Conservation (phyloP, 2,888 invertebrate species). For the Cyrtodaria siliqua region DNA sequence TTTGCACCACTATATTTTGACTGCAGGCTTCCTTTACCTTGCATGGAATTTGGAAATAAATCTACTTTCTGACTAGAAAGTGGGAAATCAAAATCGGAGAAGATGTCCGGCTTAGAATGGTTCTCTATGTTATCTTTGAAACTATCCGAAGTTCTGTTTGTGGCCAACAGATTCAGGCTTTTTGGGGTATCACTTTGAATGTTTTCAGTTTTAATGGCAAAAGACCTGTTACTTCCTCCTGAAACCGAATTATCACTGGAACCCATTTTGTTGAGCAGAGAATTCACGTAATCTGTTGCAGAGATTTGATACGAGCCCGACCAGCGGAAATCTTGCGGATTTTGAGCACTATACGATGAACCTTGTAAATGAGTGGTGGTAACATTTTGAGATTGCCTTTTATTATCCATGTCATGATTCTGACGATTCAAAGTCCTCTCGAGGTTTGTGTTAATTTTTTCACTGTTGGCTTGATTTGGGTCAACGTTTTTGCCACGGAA, state of each 20-base stretch:
- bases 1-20: conserved; percentile 1
- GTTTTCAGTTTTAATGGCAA: not conserved
- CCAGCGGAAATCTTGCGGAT: conserved; percentile 37
- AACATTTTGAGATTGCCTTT: conserved; percentile 15
- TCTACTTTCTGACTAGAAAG: conserved; percentile 26
- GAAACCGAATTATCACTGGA: not conserved
- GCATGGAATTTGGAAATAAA: not conserved
- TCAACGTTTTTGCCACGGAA: conserved; percentile 3
- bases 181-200: not conserved
- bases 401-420: not conserved
- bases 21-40: not conserved
- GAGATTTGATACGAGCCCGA: conserved; percentile 40
- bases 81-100: conserved; percentile 39
- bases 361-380: conserved; percentile 19
- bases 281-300: conserved; percentile 38
- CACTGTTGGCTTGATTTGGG: not conserved
- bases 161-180: not conserved
- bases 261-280: conserved; percentile 38
- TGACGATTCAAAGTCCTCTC: conserved; percentile 2
- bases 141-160: not conserved
- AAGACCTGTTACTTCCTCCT: not conserved
- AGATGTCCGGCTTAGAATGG: conserved; percentile 38
- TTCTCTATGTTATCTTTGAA: conserved; percentile 48
- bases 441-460: conserved; percentile 2
- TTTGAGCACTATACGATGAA: conserved; percentile 23